These are phyloP conservation scores for Syrrhaptes paradoxus DNA, from an alignment of 2,113 vertebrate genomes.

Conservation along the genomic window DNA sequence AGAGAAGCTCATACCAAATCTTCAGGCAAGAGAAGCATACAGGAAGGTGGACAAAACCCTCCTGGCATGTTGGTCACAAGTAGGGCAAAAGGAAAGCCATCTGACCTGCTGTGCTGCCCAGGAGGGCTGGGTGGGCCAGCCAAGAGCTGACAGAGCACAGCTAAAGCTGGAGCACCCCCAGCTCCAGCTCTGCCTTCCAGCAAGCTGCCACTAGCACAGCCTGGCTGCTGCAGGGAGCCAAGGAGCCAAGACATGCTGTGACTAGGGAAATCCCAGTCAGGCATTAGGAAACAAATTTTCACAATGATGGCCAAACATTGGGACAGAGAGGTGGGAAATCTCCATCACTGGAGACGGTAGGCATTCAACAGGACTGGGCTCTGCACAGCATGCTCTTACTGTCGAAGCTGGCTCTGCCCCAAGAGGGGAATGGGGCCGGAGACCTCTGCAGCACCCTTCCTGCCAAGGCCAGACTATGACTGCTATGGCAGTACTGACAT, in stretches of 20 bases:
- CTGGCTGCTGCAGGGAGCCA: rapidly evolving
- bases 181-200: not conserved
- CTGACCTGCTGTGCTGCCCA: not conserved
- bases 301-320: not conserved
- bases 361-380: not conserved
- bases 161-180: not conserved
- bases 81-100: not conserved
- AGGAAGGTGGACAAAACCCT: not conserved
- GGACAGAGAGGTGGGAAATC: not conserved
- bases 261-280: not conserved
- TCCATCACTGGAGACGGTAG: not conserved
- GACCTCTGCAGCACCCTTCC: not conserved
- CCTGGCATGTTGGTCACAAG: rapidly evolving
- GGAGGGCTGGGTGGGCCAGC: not conserved
- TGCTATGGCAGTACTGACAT: not conserved
- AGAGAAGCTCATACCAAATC: not conserved
- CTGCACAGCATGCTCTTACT: not conserved
- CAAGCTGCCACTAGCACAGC: not conserved
- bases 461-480: not conserved
- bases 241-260: not conserved
- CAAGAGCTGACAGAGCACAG: not conserved
- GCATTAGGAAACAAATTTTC: not conserved
- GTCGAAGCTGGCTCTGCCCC: not conserved
- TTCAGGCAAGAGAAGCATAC: not conserved
- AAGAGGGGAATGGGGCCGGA: not conserved